A percentile compares a stretch with the other conserved stretches of the same genome.
Conservation (phyloP, 1,140 invertebrate species). For the Hypsibius dujardini region DNA sequence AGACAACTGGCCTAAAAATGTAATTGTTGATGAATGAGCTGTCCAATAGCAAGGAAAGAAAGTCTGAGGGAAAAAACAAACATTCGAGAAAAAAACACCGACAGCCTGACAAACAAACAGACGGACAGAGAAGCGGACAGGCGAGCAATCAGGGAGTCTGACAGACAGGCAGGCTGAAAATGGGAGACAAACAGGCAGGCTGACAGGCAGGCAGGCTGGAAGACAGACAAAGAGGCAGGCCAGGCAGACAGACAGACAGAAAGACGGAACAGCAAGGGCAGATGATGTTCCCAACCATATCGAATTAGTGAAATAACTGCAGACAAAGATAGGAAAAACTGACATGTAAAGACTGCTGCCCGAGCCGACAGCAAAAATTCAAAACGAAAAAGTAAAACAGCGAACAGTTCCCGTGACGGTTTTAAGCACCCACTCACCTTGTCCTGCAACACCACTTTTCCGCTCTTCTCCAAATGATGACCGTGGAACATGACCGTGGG, state of each 20-base stretch:
- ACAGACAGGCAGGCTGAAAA: neutral
- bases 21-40: slow-evolving; percentile 18
- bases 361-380: too few species aligned
- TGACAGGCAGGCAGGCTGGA: too few species aligned
- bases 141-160: neutral
- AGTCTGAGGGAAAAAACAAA: neutral
- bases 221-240: too few species aligned
- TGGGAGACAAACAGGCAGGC: too few species aligned
- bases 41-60: neutral
- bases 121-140: too few species aligned
- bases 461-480: slow-evolving; percentile 46
- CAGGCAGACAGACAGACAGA: slow-evolving; percentile 8
- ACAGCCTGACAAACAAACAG: too few species aligned
- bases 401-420: too few species aligned
- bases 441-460: slow-evolving; percentile 66
- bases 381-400: too few species aligned
- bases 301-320: neutral
- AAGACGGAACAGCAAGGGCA: slow-evolving; percentile 22
- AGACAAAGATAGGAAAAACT: too few species aligned
- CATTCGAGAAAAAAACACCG: neutral
- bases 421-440: slow-evolving; percentile 45
- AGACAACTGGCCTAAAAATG: slow-evolving; percentile 63
- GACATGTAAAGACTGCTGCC: too few species aligned
- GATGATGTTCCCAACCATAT: slow-evolving; percentile 20
- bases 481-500: slow-evolving; percentile 48